These are phyloP conservation scores for Ctenosaura bakeri DNA, from an alignment of 2,797 vertebrate genomes.

Conservation along the genomic window DNA sequence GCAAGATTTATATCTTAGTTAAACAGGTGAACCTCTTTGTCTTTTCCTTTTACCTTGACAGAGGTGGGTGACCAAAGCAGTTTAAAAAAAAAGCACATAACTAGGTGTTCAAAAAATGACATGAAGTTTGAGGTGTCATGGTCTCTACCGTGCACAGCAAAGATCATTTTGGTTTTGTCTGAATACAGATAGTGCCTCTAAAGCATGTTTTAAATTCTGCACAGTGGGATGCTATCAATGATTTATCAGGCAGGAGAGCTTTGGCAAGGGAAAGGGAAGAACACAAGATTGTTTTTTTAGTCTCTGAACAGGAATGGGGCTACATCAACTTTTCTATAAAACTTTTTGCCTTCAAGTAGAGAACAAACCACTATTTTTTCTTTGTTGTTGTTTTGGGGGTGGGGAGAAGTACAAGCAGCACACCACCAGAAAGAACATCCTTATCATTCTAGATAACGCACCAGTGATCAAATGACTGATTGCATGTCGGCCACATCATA, in stretches of 20 bases:
- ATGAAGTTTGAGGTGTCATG: background rate
- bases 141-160: background rate
- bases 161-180: slow-evolving; percentile 16
- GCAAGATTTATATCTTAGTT: background rate
- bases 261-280: background rate
- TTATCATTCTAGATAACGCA: slow-evolving; percentile 21
- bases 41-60: slow-evolving; percentile 4
- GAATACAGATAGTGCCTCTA: slow-evolving; percentile 13
- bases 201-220: slow-evolving; percentile 40
- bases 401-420: background rate
- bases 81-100: background rate
- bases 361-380: slow-evolving; percentile 11
- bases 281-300: slow-evolving; percentile 8
- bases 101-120: background rate
- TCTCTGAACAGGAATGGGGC: slow-evolving; percentile 7
- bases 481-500: background rate
- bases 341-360: slow-evolving; percentile 15
- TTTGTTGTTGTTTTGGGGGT: background rate
- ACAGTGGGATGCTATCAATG: background rate
- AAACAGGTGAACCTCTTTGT: background rate
- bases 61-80: background rate
- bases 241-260: slow-evolving; percentile 33
- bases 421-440: slow-evolving; percentile 36
- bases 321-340: slow-evolving; percentile 24
- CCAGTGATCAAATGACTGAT: slow-evolving; percentile 23